Evolutionary conservation across 2,888 invertebrate genomes (phyloP).

Genomic region (Cerceris rybyensis): DNA sequence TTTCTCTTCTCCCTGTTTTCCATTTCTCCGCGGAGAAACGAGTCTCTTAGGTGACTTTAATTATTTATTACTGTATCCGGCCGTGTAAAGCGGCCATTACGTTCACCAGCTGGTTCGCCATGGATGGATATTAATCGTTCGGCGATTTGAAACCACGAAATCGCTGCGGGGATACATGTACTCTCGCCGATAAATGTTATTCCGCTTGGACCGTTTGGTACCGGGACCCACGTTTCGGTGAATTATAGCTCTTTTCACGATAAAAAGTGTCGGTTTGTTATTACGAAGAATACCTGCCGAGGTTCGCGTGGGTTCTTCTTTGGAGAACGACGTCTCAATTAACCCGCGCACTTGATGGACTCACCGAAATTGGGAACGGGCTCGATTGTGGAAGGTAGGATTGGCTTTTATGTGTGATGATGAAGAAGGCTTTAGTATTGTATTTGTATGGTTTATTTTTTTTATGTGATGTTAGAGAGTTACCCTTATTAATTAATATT

Average conservation of each 20-base stretch:
- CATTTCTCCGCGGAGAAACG: slow-evolving; percentile 15
- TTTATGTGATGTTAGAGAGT: too few species aligned
- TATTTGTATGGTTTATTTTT: too few species aligned
- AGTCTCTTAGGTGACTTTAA: slow-evolving; percentile 59
- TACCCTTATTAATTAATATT: too few species aligned
- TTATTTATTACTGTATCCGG: slow-evolving; percentile 74
- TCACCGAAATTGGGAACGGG: too few species aligned
- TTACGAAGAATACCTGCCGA: slow-evolving; percentile 5
- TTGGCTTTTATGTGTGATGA: too few species aligned
- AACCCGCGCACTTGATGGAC: neutral
- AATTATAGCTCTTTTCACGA: slow-evolving; percentile 27
- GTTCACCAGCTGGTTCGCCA: slow-evolving; percentile 44
- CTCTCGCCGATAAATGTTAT: slow-evolving; percentile 41
- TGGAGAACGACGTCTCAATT: slow-evolving; percentile 37
- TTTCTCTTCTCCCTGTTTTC: too few species aligned
- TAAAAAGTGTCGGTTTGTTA: slow-evolving; percentile 19
- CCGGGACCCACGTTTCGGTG: slow-evolving; percentile 17
- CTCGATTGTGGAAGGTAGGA: too few species aligned
- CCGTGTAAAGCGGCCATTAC: slow-evolving; percentile 40
- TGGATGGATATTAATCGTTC: slow-evolving; percentile 62
- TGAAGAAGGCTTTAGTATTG: too few species aligned
- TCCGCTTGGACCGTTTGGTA: slow-evolving; percentile 34
- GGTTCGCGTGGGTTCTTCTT: slow-evolving; percentile 15
- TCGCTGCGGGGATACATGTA: slow-evolving; percentile 39
- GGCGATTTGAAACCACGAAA: slow-evolving; percentile 49